Percentiles rank a stretch among this genome's conserved stretches.
These are phyloP conservation scores for Cynocephalus volans DNA, from an alignment of 2,113 vertebrate species.

Conservation along the genomic window DNA sequence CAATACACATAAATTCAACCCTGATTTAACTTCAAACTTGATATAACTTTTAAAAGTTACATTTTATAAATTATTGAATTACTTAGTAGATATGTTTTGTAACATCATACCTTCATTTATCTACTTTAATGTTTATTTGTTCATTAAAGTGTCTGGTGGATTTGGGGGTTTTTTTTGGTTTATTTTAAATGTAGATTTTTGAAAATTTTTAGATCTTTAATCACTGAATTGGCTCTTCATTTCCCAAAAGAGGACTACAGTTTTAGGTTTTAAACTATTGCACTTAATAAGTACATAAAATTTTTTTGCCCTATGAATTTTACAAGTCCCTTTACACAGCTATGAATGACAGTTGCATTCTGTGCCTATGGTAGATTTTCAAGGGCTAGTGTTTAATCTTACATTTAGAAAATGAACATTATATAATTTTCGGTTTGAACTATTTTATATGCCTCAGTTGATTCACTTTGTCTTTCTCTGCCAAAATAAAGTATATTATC, in stretches of 20 bases:
- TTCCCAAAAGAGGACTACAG: slow-evolving; percentile 17
- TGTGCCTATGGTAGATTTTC: slow-evolving; percentile 60
- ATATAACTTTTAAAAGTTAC: not conserved
- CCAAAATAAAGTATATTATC: slow-evolving; percentile 41
- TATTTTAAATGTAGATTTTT: slow-evolving; percentile 66
- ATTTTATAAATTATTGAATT: slow-evolving; percentile 55
- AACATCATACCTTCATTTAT: slow-evolving; percentile 53
- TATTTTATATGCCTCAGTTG: slow-evolving; percentile 53
- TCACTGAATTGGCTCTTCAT: slow-evolving; percentile 45
- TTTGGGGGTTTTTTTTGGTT: not conserved
- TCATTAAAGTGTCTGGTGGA: slow-evolving; percentile 10
- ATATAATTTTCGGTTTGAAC: slow-evolving; percentile 43
- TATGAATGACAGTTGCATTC: slow-evolving; percentile 47
- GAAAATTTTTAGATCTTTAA: not conserved
- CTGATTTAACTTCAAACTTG: not conserved
- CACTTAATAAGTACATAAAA: slow-evolving; percentile 31
- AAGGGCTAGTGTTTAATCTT: slow-evolving; percentile 25
- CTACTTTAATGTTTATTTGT: slow-evolving; percentile 48
- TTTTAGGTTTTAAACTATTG: slow-evolving; percentile 57
- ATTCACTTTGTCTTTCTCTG: slow-evolving; percentile 36
- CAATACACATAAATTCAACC: not conserved
- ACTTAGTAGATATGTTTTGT: slow-evolving; percentile 40
- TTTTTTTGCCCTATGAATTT: slow-evolving; percentile 28
- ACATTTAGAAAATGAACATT: slow-evolving; percentile 52
- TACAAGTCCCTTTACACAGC: slow-evolving; percentile 39